Evolutionary conservation across 2,888 invertebrate genomes (phyloP), one percentile per base, ranked within the genome.

Genomic region (Oeneis ivallda): DNA sequence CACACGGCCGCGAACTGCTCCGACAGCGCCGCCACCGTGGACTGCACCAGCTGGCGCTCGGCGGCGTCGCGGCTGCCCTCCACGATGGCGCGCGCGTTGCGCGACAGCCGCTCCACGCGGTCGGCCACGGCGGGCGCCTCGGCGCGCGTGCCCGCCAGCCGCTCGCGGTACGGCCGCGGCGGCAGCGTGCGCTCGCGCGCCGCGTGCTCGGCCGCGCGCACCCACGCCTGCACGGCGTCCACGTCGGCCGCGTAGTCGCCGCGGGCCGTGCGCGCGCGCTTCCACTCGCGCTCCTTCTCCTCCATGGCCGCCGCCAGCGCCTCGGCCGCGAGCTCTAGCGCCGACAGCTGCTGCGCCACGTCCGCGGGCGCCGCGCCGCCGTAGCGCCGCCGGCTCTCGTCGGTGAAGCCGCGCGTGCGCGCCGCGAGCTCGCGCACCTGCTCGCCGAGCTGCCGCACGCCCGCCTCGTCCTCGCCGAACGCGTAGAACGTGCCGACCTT

Each of bases 261-360:
- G 65, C 97, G 94, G 66, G 96, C 93, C 15, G 96, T 96, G 77
- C 95, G 94, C 32, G 97, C 98, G 71, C 97, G 95, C 84, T 97
- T 96, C 89, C 96, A 96, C 84, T 97, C 97, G 82, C 96, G 94
- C 79, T 96, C 95, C 85, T 97, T 97, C 79, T 96, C 96, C 80
- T 97, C 97, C 96, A 98, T 96, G 59, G 94, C 94, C 76, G 95
- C 95, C 62, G 94, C 93, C 64, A 96, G 93, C 70, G 95, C 94
- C 86, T 98, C 98, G 58, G 96, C 94, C 64, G 96, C 92, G 73
- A 98, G 88, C 87, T 98, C 98, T 78, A 98, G 92, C 70, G 95
- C 94, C 59, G 96, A 96, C 74, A 97, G 91, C 89, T 96, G 94
- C 86, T 96, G 96, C 69, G 94, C 93, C 71, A 96, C 93, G 93